Percentiles rank a stretch among this genome's conserved stretches.
Evolutionary conservation across 2,888 invertebrate genomes (phyloP).

Genomic region (Ormia ochracea): DNA sequence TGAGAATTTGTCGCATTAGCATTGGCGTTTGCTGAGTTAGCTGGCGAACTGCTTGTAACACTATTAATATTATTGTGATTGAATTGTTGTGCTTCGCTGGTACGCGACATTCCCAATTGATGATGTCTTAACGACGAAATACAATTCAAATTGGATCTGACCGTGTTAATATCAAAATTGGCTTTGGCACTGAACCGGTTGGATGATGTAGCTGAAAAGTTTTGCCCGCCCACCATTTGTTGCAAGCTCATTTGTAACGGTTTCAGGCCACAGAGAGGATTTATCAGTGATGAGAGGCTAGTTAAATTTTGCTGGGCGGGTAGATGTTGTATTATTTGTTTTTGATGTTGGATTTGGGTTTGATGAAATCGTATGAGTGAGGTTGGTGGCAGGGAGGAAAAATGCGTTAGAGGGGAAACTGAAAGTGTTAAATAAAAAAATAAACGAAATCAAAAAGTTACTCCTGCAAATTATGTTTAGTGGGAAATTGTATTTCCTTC

Average conservation of each 20-base stretch:
- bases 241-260: conserved; percentile 67
- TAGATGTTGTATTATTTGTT: conserved; percentile 54
- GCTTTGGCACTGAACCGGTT: conserved; percentile 66
- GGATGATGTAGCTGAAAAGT: conserved; percentile 61
- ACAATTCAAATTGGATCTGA: conserved; percentile 54
- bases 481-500: too few species aligned
- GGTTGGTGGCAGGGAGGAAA: conserved; percentile 68
- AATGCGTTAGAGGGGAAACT: conserved; percentile 63
- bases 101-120: conserved; percentile 19
- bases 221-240: conserved; percentile 62
- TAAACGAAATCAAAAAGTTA: neutral
- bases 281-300: conserved; percentile 66
- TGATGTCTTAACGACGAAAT: conserved; percentile 51
- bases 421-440: neutral
- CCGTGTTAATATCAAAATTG: conserved; percentile 68
- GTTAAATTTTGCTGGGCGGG: conserved; percentile 64
- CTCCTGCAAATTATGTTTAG: too few species aligned
- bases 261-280: conserved; percentile 71
- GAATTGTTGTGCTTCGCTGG: conserved; percentile 36
- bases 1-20: neutral
- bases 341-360: conserved; percentile 64
- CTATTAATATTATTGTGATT: neutral
- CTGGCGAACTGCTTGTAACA: neutral
- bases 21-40: conserved; percentile 50
- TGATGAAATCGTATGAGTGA: conserved; percentile 71